Evolutionary conservation across 2,888 invertebrate species (phyloP).

Genomic region (Drosophila aldrichi): DNA sequence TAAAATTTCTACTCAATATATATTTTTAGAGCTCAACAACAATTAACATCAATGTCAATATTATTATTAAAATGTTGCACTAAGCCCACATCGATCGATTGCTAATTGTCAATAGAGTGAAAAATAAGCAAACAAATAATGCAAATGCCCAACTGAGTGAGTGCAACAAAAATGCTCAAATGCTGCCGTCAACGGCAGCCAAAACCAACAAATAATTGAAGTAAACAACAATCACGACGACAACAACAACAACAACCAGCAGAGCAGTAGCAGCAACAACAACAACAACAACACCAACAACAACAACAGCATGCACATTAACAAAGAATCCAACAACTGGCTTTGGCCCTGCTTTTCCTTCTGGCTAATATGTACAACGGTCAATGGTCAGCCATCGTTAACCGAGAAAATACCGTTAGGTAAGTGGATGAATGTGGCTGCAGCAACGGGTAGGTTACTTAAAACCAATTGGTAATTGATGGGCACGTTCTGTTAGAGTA

Average conservation of each 20-base stretch:
- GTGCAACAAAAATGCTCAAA: constrained; percentile 54
- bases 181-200: constrained; percentile 50
- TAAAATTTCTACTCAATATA: not conserved
- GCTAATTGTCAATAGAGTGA: constrained; percentile 21
- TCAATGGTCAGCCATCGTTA: constrained; percentile 84
- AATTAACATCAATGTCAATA: constrained; percentile 33
- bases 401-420: constrained; percentile 86
- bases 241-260: not conserved
- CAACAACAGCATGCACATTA: constrained; percentile 2
- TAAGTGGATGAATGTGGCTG: constrained; percentile 66
- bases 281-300: not conserved
- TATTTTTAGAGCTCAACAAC: not conserved
- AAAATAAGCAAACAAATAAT: constrained; percentile 37
- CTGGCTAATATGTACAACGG: constrained; percentile 82
- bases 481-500: constrained; percentile 18
- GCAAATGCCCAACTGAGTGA: constrained; percentile 55
- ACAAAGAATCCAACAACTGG: constrained; percentile 43
- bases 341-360: constrained; percentile 78
- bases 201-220: constrained; percentile 41
- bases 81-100: constrained; percentile 27
- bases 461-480: constrained; percentile 35
- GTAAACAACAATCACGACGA: constrained; percentile 3
- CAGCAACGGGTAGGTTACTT: constrained; percentile 27
- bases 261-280: not conserved
- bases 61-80: constrained; percentile 7